Base-by-base conservation (phyloP, 1,140 invertebrate species). In the Glomeris maerens region DNA sequence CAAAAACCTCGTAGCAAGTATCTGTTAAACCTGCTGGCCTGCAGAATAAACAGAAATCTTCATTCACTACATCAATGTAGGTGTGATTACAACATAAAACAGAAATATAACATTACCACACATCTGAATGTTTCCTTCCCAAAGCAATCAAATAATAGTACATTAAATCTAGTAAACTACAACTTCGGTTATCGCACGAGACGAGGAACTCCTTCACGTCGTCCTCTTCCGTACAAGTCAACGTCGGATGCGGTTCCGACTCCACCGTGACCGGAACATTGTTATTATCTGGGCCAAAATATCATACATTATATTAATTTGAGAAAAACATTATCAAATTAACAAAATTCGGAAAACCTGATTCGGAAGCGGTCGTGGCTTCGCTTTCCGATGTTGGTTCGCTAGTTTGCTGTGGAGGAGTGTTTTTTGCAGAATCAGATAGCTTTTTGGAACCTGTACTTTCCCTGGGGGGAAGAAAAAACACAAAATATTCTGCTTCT, bases 151-250 rank as follows among this genome's bases (percentile, higher is more conserved):
- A 47, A 50, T 57, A 66, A 21, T 60, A 59, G 42, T 57, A 57
- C 41, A 64, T 56, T 22, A 67, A 51, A 42, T 58, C 59, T 13
- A 66, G 40, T 27, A 61, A 55, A 1, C 64, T 62, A 50, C 58
- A 48, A 42, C 64, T 62, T 5, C 61, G 49, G 38, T 54, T 52
- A 14, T 52, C 47, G 22, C 26, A 46, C 26, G 4, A 46, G 4
- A 10, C 27, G 1, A 66, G 26, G 48, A 62, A 63, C 2, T 55
- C 25, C 7, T 38, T 27, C 0, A 61, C 60, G 21, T 55, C 50
- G 0, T 41, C 49, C 27, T 44, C 42, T 46, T 56, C 58, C 29
- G 42, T 25, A 21, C 49, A 45, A 3, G n/a, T n/a, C n/a, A n/a
- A n/a, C n/a, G n/a, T n/a, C n/a, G n/a, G n/a, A n/a, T n/a, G n/a